Evolutionary conservation across 2,888 invertebrate species (phyloP), one percentile per base, ranked within the genome.

Genomic region (Incurvaria masculella): DNA sequence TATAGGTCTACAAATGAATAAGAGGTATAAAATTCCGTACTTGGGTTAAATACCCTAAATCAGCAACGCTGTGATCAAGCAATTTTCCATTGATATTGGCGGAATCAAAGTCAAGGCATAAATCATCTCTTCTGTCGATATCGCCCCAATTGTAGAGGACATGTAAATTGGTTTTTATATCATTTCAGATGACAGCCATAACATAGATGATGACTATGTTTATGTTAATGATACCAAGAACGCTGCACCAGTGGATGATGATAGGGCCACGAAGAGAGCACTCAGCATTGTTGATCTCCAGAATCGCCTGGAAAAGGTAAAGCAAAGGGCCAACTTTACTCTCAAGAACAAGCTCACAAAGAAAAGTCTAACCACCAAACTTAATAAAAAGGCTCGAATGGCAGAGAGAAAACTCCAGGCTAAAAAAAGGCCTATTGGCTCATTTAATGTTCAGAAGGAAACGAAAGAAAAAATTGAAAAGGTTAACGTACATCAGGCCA

Each of bases 321-420:
- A 83, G 60, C 80, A 83, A 8, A 79, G 81, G 53, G 82, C 82
- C 53, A 83, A 81, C 49, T 73, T 83, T 45, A 81, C 80, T 47
- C 80, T 87, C 44, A 87, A 86, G 65, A 84, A 82, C 49, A 87
- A 85, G 67, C 62, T 87, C 45, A 65, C 80, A 1, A 89, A 86
- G 59, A 88, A 87, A 60, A 82, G 81, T 54, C 65, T 88, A 38
- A 85, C 81, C 56, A 87, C 83, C 59, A 82, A 83, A 63, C 64
- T 88, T 48, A 86, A 83, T 56, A 88, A 87, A 57, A 86, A 86
- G 61, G 72, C 78, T 2, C 85, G 84, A 57, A 81, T 79, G 56
- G 81, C 80, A 54, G 83, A 86, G 56, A 69, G 83, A 55, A 63
- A 68, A 48, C 60, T 68, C 44, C 65, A 78, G 50, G 63, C 5